Base-by-base conservation (phyloP, 2,113 vertebrate species). In the Oncorhynchus nerka region DNA sequence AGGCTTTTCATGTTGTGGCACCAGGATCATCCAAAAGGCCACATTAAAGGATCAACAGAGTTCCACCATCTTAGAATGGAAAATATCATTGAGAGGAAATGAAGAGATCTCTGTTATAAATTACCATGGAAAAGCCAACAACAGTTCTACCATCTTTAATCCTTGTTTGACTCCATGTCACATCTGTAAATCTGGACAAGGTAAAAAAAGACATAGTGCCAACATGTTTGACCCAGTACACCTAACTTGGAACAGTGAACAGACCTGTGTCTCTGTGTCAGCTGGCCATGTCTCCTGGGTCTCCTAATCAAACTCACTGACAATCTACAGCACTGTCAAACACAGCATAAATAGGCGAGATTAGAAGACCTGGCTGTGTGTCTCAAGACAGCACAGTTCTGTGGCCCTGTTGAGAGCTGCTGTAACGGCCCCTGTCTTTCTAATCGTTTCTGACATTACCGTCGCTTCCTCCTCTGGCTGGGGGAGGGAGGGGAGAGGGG, bases 371-470 rank as follows among this genome's bases (percentile, higher is more conserved):
- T 11, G 68, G 39, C 34, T 45, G 19, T 45, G 34, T 9, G n/a
- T 22, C 9, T 48, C 68, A 32, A 70, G 34, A 45, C n/a, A 70
- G 9, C 39, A 19, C 4, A 7, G n/a, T 20, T 11, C n/a, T 32
- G 20, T 48, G 20, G 39, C 39, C n/a, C 16, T 70, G 34, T 48
- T 1, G 68, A 48, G 68, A 22, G 20, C n/a, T n/a, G 3, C 68
- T 70, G 20, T 48, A 55, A 76, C 66, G 13, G 57, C 78, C 71
- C 82, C 80, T 22, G 57, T 75, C 59, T 75, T 73, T 79, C 68
- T 87, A 80, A 89, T 87, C 75, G 12, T 45, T 85, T 68, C 76
- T 85, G 87, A 85, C 85, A 85, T 83, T 79, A 84, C 51, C n/a
- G 61, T 45, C 20, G 55, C 85, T 81, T 84, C 80, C 76, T 82